These are phyloP conservation scores for Strix occidentalis DNA, from an alignment of 2,797 vertebrate genomes.

Conservation along the genomic window DNA sequence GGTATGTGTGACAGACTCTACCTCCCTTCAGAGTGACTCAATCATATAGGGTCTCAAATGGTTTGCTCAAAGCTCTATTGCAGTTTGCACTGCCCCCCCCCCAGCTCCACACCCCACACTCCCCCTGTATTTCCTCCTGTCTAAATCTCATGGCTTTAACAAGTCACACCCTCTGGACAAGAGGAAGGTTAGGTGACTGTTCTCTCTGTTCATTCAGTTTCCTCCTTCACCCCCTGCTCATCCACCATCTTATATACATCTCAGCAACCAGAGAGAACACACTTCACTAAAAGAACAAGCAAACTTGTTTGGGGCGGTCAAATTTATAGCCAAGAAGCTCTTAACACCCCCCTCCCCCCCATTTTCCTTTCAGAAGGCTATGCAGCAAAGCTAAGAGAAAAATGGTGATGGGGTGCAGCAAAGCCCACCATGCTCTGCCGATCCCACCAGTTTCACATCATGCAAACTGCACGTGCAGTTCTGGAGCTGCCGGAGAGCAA, in stretches of 20 bases:
- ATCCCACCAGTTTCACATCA: background rate
- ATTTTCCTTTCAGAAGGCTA: background rate
- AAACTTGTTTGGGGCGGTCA: background rate
- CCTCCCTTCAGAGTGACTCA: constrained; percentile 49
- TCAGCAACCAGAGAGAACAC: background rate
- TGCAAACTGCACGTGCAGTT: fast-evolving
- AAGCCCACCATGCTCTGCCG: background rate
- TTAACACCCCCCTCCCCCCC: background rate
- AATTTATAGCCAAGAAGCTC: background rate
- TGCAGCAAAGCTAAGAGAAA: background rate
- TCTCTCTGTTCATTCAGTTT: background rate
- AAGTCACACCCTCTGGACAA: background rate
- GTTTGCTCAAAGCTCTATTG: background rate
- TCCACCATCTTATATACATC: background rate
- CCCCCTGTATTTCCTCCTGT: background rate
- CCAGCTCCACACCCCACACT: background rate
- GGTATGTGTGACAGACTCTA: constrained; percentile 44
- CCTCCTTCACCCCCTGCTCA: background rate
- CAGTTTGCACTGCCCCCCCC: background rate
- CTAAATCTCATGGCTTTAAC: background rate
- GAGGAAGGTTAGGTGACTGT: background rate
- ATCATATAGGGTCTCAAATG: background rate
- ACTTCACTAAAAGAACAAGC: background rate
- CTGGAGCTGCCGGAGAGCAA: background rate
- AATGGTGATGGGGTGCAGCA: background rate